Evolutionary conservation across 2,888 invertebrate species (phyloP).

Genomic region (Glomeris marginata): DNA sequence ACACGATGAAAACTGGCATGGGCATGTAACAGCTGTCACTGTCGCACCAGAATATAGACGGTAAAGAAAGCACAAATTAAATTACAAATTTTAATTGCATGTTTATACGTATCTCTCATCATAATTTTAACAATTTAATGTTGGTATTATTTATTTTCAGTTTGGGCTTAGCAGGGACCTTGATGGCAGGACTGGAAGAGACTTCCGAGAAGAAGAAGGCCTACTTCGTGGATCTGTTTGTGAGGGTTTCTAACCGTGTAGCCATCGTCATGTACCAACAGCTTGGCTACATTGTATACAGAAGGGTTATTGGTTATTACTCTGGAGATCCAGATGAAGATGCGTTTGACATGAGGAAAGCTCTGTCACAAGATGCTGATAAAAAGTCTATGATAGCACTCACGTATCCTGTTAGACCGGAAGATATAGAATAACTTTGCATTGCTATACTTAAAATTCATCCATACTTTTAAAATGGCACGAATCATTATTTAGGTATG

Average conservation of each 20-base stretch:
- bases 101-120: too few species aligned
- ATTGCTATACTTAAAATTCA: too few species aligned
- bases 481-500: too few species aligned
- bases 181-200: conserved; percentile 90
- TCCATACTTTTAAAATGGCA: too few species aligned
- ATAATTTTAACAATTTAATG: too few species aligned
- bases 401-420: conserved; percentile 83
- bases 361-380: conserved; percentile 76
- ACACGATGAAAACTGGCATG: conserved; percentile 91
- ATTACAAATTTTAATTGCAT: too few species aligned
- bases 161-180: conserved; percentile 73
- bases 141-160: conserved; percentile 1
- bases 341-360: conserved; percentile 99
- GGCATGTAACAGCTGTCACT: conserved; percentile 95
- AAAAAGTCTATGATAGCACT: conserved; percentile 87
- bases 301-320: conserved; percentile 94
- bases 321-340: conserved; percentile 97
- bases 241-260: conserved; percentile 89
- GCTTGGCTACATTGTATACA: conserved; percentile 89
- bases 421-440: conserved; percentile 65
- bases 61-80: conserved; percentile 3
- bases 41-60: conserved; percentile 89
- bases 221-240: conserved; percentile 97
- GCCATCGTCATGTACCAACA: conserved; percentile 96
- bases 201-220: conserved; percentile 91